Percentiles rank a stretch among this genome's conserved stretches.
Evolutionary conservation across 2,113 vertebrate species (phyloP).

Genomic region (Narcine bancroftii): DNA sequence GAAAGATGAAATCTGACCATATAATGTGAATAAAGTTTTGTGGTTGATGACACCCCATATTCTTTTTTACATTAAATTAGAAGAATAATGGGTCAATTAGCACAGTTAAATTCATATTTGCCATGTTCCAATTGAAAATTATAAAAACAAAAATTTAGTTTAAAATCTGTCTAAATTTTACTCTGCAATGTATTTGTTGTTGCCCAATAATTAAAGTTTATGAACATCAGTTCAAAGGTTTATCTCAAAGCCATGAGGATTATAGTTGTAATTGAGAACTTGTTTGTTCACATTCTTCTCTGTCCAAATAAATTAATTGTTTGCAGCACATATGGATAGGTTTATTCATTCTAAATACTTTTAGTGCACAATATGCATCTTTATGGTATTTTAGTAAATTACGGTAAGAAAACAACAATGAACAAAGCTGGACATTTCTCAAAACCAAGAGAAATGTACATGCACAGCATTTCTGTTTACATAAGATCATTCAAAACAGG

Average conservation of each 20-base stretch:
- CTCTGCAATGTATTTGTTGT: not conserved
- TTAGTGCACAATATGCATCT: not conserved
- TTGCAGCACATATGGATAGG: not conserved
- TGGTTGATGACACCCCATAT: not conserved
- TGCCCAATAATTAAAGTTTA: not conserved
- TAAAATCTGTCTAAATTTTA: not conserved
- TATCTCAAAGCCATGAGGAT: not conserved
- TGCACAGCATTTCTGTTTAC: not conserved
- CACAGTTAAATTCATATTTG: not conserved
- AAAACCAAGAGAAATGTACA: slow-evolving; percentile 6
- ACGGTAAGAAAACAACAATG: not conserved
- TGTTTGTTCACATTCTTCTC: not conserved
- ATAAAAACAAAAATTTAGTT: not conserved
- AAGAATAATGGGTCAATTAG: not conserved
- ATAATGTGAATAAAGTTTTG: not conserved
- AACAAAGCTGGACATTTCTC: slow-evolving; percentile 10
- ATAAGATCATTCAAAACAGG: slow-evolving; percentile 31
- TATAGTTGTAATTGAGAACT: not conserved
- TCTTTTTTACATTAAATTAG: not conserved
- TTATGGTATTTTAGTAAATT: not conserved
- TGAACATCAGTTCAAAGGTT: not conserved
- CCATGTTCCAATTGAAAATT: not conserved
- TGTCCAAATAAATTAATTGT: not conserved
- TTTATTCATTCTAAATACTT: slow-evolving; percentile 2
- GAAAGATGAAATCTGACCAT: not conserved